A percentile compares a stretch with the other conserved stretches of the same genome.
Conservation (phyloP, 2,113 vertebrate species). For the Aegotheles bennettii region DNA sequence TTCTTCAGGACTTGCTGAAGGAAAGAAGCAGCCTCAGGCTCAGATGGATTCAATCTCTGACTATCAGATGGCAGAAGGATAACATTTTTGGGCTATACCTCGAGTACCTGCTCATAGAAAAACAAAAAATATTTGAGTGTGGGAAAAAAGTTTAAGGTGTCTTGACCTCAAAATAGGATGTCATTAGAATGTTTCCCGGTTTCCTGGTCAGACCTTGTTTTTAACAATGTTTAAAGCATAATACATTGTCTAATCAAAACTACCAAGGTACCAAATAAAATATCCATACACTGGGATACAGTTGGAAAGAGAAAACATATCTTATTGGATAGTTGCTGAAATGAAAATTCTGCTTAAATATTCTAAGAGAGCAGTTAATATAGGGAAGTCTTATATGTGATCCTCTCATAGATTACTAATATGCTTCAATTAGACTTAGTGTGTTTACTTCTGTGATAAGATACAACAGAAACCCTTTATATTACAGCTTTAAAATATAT, state of each 20-base stretch:
- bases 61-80: not conserved
- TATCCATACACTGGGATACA: not conserved
- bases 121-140: not conserved
- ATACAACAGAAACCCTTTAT: not conserved
- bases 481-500: not conserved
- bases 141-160: not conserved
- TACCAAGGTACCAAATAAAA: not conserved
- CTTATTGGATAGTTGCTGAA: not conserved
- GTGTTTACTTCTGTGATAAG: not conserved
- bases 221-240: not conserved
- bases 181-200: not conserved
- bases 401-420: not conserved
- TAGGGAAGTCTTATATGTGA: not conserved
- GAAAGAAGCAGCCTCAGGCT: not conserved
- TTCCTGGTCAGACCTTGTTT: not conserved
- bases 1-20: not conserved
- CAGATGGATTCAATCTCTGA: not conserved
- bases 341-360: not conserved
- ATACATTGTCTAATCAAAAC: not conserved
- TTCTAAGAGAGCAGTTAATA: not conserved
- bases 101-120: not conserved
- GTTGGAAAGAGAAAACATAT: not conserved
- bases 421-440: not conserved
- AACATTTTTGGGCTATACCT: not conserved
- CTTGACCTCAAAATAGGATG: not conserved